These are phyloP conservation scores for Psophia crepitans DNA, from an alignment of 2,113 vertebrate genomes.

Conservation along the genomic window DNA sequence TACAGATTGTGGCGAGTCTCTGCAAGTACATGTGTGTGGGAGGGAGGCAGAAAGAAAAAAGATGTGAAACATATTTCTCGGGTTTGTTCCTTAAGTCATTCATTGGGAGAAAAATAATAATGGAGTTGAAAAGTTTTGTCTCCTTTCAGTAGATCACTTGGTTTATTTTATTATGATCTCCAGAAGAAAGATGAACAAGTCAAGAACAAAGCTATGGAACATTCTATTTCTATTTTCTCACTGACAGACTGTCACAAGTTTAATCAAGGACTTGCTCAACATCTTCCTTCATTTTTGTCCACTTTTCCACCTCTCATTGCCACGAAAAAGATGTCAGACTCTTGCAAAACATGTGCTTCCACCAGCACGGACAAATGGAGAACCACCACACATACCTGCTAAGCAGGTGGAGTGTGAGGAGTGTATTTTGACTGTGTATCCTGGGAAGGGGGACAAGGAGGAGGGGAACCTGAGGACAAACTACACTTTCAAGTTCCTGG, in stretches of 20 bases:
- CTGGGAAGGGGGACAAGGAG: not conserved
- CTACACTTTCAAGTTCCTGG: not conserved
- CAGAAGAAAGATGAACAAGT: not conserved
- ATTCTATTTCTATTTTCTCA: not conserved
- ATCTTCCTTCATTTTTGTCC: not conserved
- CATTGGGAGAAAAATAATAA: not conserved
- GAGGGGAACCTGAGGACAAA: not conserved
- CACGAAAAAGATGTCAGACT: not conserved
- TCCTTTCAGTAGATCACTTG: not conserved
- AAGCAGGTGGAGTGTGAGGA: not conserved
- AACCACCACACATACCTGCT: not conserved
- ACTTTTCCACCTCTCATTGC: not conserved
- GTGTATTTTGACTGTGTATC: not conserved
- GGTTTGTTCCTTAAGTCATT: not conserved
- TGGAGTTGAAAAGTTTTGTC: not conserved
- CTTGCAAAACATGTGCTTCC: not conserved
- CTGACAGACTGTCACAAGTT: not conserved
- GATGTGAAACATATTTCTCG: conserved; percentile 42
- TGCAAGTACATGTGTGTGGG: not conserved
- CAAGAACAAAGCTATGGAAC: not conserved
- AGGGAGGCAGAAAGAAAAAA: not conserved
- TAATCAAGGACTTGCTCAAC: not conserved
- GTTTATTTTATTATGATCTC: not conserved
- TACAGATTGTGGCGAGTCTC: not conserved
- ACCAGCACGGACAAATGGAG: not conserved